Evolutionary conservation across 2,888 invertebrate species (phyloP).

Genomic region (Microctonus aethiopoides): DNA sequence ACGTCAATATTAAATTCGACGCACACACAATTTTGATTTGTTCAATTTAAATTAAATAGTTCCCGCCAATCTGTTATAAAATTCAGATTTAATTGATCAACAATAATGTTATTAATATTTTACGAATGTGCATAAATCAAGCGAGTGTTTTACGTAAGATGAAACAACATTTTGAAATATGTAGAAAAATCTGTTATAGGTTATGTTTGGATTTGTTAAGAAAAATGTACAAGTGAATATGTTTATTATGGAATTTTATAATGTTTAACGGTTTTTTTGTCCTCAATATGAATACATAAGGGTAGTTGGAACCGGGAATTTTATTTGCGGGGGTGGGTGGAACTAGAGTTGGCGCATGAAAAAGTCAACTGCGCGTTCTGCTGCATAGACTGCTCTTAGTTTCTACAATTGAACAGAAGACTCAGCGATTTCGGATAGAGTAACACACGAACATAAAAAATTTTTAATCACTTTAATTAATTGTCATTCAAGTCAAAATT

Average conservation of each 20-base stretch:
- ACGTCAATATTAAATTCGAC: no score
- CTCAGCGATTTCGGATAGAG: conserved; percentile 9
- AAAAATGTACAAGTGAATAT: no score
- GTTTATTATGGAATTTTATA: no score
- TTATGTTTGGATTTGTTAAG: no score
- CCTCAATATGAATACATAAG: background rate
- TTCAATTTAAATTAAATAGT: background rate
- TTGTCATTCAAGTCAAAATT: no score
- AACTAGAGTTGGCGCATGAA: conserved; percentile 7
- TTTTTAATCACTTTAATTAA: background rate
- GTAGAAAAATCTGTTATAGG: no score
- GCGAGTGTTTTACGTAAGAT: no score
- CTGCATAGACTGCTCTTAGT: conserved; percentile 24
- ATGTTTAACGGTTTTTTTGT: conserved; percentile 2
- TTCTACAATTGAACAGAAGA: conserved; percentile 5
- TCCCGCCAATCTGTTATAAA: background rate
- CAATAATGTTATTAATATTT: no score
- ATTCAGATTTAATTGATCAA: no score
- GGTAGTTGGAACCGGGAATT: conserved; percentile 11
- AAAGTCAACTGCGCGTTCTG: conserved; percentile 22
- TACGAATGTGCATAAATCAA: no score
- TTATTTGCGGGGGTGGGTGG: background rate
- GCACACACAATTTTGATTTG: background rate
- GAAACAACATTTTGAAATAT: no score
- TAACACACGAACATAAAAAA: background rate